Evolutionary conservation across 2,888 invertebrate genomes (phyloP).

Genomic region (Micoletzkya japonica): DNA sequence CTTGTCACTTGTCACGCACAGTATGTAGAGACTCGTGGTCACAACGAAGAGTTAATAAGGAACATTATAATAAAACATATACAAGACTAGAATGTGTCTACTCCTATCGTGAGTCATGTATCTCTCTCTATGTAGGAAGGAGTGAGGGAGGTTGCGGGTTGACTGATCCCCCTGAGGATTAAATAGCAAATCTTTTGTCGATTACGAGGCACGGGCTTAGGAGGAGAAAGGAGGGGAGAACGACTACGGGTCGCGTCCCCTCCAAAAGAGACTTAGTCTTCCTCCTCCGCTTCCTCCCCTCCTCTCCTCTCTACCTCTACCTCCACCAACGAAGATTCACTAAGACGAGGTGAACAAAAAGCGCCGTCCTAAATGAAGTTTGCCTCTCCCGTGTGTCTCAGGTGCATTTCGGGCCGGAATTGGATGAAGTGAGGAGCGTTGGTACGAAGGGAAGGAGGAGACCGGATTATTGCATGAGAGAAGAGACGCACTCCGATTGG

Average conservation of each 20-base stretch:
- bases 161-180: slow-evolving; percentile 23
- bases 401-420: background rate
- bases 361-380: background rate
- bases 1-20: too few species aligned
- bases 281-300: background rate
- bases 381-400: background rate
- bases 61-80: background rate
- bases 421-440: too few species aligned
- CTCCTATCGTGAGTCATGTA: background rate
- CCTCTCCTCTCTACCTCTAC: background rate
- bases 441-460: too few species aligned
- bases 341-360: background rate
- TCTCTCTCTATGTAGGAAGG: background rate
- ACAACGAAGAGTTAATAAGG: too few species aligned
- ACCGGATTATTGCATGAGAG: too few species aligned
- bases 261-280: background rate
- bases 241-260: slow-evolving; percentile 7
- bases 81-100: background rate
- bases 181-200: slow-evolving; percentile 27
- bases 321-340: background rate
- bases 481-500: too few species aligned
- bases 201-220: slow-evolving; percentile 25
- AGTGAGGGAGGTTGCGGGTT: slow-evolving; percentile 4
- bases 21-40: too few species aligned
- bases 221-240: background rate